Base-by-base conservation (phyloP, 2,113 vertebrate genomes). In the Chascanopsetta lugubris region DNA sequence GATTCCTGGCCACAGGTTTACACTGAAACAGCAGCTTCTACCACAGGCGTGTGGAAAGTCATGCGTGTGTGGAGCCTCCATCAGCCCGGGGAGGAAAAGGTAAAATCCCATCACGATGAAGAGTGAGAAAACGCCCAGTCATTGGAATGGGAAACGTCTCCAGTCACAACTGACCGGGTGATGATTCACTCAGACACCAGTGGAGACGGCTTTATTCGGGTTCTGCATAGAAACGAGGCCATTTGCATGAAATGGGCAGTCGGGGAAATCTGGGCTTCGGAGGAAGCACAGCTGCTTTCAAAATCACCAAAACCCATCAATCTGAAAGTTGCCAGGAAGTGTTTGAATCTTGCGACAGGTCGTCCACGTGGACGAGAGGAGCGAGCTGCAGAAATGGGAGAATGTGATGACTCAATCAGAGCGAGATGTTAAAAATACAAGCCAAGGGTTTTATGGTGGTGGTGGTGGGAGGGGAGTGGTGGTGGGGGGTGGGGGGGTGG, bases 261-360 rank as follows among this genome's bases (percentile, higher is more conserved):
- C 8, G 6, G 38, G 17, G 38, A n/a, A 42, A 42, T 42, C 46
- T 34, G 18, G 49, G 36, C 55, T 30, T 42, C 11, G 30, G 55
- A 38, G 61, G 24, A 6, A 17, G 30, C 54, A 18, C 3, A 3
- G 18, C 46, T 40, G 45, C 32, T 40, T 53, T 25, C 40, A 13
- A 63, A 17, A 47, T 32, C 24, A 7, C 17, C 49, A 63, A 18
- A 30, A 12, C 45, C 12, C 45, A 65, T 51, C 38, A 62, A 79
- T 72, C 59, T 25, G 30, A 75, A 42, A 54, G 22, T 18, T 0
- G 7, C 4, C 34, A 24, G 13, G 15, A 13, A 10, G 2, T 36
- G 11, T 22, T 17, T 48, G 21, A n/a, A 3, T 58, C 17, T 17
- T 34, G 8, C 9, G 21, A 59, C 34, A 4, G 12, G 4, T 8